phyloP scores from a whole-genome alignment of 2,113 vertebrate species.

The Coptodon rendalli region DNA sequence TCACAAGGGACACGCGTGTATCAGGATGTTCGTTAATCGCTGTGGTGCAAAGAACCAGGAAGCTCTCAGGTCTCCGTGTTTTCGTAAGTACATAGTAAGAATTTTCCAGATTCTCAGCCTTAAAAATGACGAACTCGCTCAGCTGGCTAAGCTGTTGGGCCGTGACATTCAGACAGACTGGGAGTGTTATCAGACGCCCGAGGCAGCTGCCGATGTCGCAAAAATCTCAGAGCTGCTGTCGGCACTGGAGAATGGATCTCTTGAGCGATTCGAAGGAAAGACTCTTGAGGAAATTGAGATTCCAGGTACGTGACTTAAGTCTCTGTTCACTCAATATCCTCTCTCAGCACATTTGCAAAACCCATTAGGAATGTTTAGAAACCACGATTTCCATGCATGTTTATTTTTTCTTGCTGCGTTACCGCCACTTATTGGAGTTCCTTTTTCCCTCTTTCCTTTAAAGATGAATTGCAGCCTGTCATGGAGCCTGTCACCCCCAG shows the following conservation, averaged over 20 bases:
- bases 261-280: constrained; percentile 38
- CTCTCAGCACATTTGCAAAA: rapidly evolving
- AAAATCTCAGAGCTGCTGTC: constrained; percentile 39
- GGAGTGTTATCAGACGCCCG: constrained; percentile 32
- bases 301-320: constrained; percentile 9
- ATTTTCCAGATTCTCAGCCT: constrained; percentile 47
- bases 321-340: not conserved
- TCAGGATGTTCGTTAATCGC: not conserved
- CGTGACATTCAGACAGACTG: constrained; percentile 12
- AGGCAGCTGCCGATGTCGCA: constrained; percentile 33
- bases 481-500: not conserved
- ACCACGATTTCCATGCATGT: not conserved
- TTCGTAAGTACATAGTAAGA: constrained; percentile 5
- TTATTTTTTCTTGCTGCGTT: not conserved
- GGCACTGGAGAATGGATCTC: constrained; percentile 19
- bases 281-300: constrained; percentile 46
- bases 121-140: not conserved
- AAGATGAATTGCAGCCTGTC: not conserved
- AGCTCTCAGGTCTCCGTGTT: not conserved
- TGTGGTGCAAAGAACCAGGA: not conserved
- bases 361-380: not conserved
- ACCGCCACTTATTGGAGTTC: rapidly evolving
- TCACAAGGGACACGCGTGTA: not conserved
- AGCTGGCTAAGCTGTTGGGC: constrained; percentile 30
- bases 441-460: not conserved